Percentiles rank a stretch among this genome's conserved stretches.
phyloP scores from a whole-genome alignment of 2,888 invertebrate genomes.

The Anticlea derivata region DNA sequence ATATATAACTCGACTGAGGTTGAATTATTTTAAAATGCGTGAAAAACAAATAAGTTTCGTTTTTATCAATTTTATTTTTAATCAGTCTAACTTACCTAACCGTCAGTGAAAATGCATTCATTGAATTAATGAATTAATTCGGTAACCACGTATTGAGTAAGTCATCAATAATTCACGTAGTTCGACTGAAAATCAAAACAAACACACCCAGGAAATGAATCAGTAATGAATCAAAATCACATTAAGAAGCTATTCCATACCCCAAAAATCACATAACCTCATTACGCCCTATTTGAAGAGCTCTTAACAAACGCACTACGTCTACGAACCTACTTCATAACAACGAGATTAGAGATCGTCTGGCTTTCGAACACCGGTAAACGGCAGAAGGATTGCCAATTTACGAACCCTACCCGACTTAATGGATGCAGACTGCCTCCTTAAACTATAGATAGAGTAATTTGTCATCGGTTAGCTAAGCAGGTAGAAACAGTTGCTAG shows the following conservation, averaged over 20 bases:
- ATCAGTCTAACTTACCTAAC: no score
- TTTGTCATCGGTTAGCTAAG: conserved; percentile 73
- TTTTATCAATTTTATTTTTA: no score
- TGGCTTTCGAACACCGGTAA: conserved; percentile 66
- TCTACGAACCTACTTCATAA: conserved; percentile 9
- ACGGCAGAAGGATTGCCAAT: conserved; percentile 81
- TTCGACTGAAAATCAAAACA: conserved; percentile 35
- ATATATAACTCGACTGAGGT: no score
- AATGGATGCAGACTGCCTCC: conserved; percentile 79
- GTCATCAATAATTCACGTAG: no score
- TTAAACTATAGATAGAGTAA: conserved; percentile 77
- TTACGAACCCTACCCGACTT: conserved; percentile 77
- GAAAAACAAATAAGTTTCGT: no score
- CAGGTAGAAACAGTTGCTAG: conserved; percentile 8
- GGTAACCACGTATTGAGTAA: no score
- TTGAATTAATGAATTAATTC: no score
- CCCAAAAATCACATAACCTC: conserved; percentile 54
- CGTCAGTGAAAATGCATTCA: no score
- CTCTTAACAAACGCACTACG: conserved; percentile 20
- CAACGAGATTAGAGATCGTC: conserved; percentile 69
- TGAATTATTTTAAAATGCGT: no score
- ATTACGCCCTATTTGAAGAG: conserved; percentile 42
- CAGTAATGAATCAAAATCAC: conserved; percentile 39
- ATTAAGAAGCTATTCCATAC: conserved; percentile 45
- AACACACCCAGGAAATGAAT: conserved; percentile 46